Base-by-base conservation (phyloP, 2,113 vertebrate species). In the Talpa occidentalis region DNA sequence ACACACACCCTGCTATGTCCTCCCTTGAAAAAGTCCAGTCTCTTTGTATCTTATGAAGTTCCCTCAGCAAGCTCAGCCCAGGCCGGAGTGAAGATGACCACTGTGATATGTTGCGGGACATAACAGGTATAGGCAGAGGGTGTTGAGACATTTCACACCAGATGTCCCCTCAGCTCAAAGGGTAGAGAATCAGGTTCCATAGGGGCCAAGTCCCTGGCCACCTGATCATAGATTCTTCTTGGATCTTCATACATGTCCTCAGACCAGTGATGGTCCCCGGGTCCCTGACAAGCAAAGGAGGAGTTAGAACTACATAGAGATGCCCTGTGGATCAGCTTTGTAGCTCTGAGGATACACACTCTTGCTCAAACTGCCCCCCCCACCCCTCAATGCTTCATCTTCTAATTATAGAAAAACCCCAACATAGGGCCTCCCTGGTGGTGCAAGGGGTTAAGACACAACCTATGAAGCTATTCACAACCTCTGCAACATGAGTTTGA, bases 111-210 rank as follows among this genome's bases (percentile, higher is more conserved):
- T 67, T 52, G 16, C 16, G 5, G 49, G 49, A 52, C 16, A 17
- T 52, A 52, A 52, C 17, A 52, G 49, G 49, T 52, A 15, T 52
- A 52, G 49, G 77, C 62, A 47, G 66, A 26, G 3, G 10, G 0
- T 14, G 10, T 42, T 10, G 40, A 84, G n/a, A 79, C 22, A 3
- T 37, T 22, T 98, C 97, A 99, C 54, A 99, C 99, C 77, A 99
- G 95, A 81, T 99, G 98, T 47, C 99, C 98, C 90, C 97, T 97
- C 49, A 99, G 97, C 90, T 99, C 98, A 97, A 99, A 99, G 9
- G 98, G 99, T 93, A 99, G 94, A 76, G 97, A 96, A 35, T 97
- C 90, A 32, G 98, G 90, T 56, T 80, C 94, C 52, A 67, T 62
- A 30, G 54, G 81, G 0, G 54, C 97, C 44, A 84, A 37, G 26